A percentile compares a stretch with the other conserved stretches of the same genome.
Evolutionary conservation across 2,797 vertebrate genomes (phyloP).

Genomic region (Lophotriccus pileatus): DNA sequence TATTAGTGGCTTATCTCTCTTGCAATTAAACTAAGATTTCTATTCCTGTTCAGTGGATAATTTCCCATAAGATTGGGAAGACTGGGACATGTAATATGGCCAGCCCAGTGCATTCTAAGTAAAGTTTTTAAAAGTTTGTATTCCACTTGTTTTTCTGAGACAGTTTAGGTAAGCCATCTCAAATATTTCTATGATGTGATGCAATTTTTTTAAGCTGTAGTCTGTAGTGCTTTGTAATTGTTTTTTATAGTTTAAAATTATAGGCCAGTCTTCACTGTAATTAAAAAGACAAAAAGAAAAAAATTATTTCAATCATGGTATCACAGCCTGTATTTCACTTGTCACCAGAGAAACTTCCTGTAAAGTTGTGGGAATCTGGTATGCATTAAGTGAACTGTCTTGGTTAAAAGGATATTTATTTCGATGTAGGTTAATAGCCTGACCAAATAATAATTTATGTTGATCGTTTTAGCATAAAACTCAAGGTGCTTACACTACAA

Average conservation of each 20-base stretch:
- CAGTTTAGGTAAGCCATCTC: not conserved
- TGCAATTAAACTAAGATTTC: not conserved
- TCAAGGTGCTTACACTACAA: constrained; percentile 55
- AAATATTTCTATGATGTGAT: not conserved
- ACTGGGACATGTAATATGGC: not conserved
- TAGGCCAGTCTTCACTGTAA: constrained; percentile 7
- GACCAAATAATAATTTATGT: constrained; percentile 55
- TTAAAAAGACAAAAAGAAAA: not conserved
- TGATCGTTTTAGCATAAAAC: constrained; percentile 46
- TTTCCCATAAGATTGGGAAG: not conserved
- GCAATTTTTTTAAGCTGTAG: not conserved
- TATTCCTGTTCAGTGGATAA: not conserved
- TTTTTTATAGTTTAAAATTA: constrained; percentile 11
- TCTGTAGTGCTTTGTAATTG: not conserved
- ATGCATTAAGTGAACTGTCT: constrained; percentile 18
- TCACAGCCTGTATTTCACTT: not conserved
- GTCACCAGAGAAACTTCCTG: not conserved
- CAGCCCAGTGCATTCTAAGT: not conserved
- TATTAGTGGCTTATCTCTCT: not conserved
- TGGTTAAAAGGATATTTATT: constrained; percentile 64
- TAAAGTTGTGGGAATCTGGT: not conserved
- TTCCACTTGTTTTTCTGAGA: not conserved
- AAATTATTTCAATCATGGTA: not conserved
- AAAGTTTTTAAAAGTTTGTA: not conserved
- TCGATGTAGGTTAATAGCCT: not conserved